phyloP scores from a whole-genome alignment of 2,888 invertebrate genomes.

The Oxytorus armatus region DNA sequence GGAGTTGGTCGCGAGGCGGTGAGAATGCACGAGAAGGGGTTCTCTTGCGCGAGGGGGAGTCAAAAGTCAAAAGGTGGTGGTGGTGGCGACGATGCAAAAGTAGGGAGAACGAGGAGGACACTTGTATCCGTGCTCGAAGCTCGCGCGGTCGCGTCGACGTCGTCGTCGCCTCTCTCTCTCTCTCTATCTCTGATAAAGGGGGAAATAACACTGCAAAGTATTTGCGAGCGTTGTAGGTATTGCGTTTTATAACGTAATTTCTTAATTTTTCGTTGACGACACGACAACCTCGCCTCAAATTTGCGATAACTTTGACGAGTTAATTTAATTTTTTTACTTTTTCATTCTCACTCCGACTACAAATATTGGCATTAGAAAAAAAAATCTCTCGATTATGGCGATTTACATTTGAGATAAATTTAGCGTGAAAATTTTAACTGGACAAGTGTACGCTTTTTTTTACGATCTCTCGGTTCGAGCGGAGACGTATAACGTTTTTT shows the following conservation, averaged over 20 bases:
- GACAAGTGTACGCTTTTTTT: conserved; percentile 8
- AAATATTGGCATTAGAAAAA: conserved; percentile 15
- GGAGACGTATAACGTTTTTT: neutral
- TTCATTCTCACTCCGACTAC: neutral
- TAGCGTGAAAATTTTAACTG: conserved; percentile 10
- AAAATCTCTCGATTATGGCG: too few relatives aligned
- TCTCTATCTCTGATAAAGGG: conserved; percentile 18
- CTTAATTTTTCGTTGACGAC: conserved; percentile 74
- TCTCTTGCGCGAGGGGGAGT: conserved; percentile 55
- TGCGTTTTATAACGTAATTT: conserved; percentile 82
- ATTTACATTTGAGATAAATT: neutral
- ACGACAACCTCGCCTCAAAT: neutral
- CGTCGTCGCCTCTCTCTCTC: conserved; percentile 41
- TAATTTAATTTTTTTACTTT: neutral
- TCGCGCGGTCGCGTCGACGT: conserved; percentile 44
- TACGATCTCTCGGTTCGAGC: neutral
- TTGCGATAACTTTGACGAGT: neutral
- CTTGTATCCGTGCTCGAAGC: conserved; percentile 36
- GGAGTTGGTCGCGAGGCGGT: conserved; percentile 38
- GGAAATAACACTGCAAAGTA: conserved; percentile 73
- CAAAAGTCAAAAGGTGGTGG: conserved; percentile 57
- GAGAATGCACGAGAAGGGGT: conserved; percentile 58
- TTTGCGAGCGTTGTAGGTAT: conserved; percentile 82
- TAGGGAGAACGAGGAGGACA: conserved; percentile 51
- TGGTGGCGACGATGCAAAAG: conserved; percentile 21